These are phyloP conservation scores for Channa argus DNA, from an alignment of 2,113 vertebrate genomes.

Conservation along the genomic window DNA sequence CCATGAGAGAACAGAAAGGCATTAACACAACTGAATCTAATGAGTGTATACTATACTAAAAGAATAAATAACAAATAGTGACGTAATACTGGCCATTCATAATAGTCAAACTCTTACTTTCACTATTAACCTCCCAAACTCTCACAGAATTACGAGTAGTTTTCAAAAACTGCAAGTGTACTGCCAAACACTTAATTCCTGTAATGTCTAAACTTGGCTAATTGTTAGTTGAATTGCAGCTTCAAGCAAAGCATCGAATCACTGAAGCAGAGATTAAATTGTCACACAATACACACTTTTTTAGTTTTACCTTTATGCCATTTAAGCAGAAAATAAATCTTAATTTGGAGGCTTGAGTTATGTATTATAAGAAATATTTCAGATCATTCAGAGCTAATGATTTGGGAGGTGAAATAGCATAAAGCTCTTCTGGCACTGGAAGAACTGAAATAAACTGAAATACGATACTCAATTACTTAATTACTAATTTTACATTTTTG, in stretches of 20 bases:
- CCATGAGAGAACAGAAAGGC: conserved; percentile 37
- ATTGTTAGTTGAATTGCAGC: background rate
- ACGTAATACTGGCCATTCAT: background rate
- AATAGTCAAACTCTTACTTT: conserved; percentile 1
- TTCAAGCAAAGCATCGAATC: background rate
- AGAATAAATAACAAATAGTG: conserved; percentile 37
- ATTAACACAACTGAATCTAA: conserved; percentile 57
- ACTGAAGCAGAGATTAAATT: background rate
- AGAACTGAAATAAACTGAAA: too few relatives aligned
- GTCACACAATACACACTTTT: too few relatives aligned
- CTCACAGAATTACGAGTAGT: background rate
- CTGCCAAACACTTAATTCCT: background rate
- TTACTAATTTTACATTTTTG: too few relatives aligned
- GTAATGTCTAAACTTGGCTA: too few relatives aligned
- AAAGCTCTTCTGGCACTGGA: too few relatives aligned
- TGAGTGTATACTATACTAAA: conserved; percentile 39
- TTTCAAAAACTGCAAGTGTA: background rate
- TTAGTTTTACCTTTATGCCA: background rate
- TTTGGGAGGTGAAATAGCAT: background rate
- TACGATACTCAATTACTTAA: too few relatives aligned
- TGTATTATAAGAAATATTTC: background rate
- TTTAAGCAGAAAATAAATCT: background rate
- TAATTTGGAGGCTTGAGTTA: background rate
- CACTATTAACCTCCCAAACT: conserved; percentile 13
- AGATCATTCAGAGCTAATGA: background rate